A percentile compares a stretch with the other conserved stretches of the same genome.
Evolutionary conservation across 2,888 invertebrate genomes (phyloP).

Genomic region (Rhyacophila evoluta): DNA sequence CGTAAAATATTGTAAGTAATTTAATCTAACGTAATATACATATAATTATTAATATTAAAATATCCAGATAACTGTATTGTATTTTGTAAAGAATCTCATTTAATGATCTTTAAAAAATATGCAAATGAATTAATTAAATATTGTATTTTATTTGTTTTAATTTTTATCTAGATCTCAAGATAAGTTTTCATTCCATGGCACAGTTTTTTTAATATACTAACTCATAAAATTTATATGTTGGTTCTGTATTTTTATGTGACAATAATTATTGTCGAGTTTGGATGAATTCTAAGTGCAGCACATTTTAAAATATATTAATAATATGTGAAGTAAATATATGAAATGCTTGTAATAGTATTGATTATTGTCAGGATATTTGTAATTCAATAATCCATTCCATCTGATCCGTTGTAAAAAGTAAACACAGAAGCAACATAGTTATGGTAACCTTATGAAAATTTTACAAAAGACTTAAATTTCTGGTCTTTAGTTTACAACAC

Average conservation of each 20-base stretch:
- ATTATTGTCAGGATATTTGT: too few relatives aligned
- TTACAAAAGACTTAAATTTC: neutral
- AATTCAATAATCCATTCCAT: neutral
- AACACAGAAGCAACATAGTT: neutral
- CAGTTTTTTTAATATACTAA: neutral
- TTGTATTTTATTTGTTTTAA: neutral
- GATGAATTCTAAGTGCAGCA: too few relatives aligned
- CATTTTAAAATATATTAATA: too few relatives aligned
- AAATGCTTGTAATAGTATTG: too few relatives aligned
- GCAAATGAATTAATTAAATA: too few relatives aligned
- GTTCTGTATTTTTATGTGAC: neutral
- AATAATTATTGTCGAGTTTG: neutral
- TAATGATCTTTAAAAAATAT: neutral
- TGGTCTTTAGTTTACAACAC: neutral
- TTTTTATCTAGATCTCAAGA: neutral
- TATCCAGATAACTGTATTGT: neutral
- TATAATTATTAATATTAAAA: neutral
- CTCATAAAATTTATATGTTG: neutral
- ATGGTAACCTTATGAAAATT: too few relatives aligned
- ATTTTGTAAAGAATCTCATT: neutral
- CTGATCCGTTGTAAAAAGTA: neutral
- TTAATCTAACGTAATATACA: neutral
- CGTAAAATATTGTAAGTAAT: conserved; percentile 13
- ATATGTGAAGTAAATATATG: too few relatives aligned
- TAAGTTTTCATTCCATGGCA: neutral